Percentiles rank a stretch among this genome's conserved stretches.
Conservation (phyloP, 2,888 invertebrate genomes). For the Candidula unifasciata region DNA sequence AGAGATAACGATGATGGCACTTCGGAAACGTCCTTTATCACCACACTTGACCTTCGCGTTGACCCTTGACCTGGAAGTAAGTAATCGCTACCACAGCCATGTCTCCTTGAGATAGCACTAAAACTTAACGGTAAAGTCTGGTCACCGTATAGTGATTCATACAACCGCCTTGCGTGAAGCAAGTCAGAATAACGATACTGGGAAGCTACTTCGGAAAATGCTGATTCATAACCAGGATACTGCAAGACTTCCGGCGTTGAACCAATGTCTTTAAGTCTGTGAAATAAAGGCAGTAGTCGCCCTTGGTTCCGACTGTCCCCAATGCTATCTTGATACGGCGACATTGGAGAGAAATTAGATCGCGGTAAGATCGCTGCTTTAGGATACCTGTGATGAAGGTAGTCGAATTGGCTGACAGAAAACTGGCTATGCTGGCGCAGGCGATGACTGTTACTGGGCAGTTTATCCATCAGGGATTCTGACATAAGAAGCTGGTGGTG, state of each 20-base stretch:
- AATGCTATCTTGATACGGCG: conserved; percentile 2
- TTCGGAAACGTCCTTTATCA: conserved; percentile 9
- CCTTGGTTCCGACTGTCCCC: not conserved
- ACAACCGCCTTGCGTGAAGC: conserved; percentile 17
- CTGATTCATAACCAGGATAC: conserved; percentile 1
- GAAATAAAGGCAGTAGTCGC: not conserved
- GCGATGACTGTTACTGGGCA: not conserved
- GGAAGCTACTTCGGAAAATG: conserved; percentile 16
- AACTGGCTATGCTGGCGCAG: conserved; percentile 7
- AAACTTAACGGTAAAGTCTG: not conserved
- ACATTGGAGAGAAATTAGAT: not conserved
- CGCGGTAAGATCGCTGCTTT: not conserved
- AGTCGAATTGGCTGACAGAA: not conserved
- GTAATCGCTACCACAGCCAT: not conserved
- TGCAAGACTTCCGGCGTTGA: not conserved
- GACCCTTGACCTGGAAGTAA: not conserved
- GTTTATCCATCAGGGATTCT: not conserved
- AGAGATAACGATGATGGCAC: not conserved
- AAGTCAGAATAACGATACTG: conserved; percentile 31
- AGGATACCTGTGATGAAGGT: not conserved
- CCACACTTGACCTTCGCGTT: not conserved
- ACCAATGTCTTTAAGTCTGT: conserved; percentile 3
- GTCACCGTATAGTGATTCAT: not conserved
- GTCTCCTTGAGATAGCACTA: not conserved
- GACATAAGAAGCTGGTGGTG: conserved; percentile 28